Percentiles rank a stretch among this genome's conserved stretches.
Evolutionary conservation across 2,888 invertebrate species (phyloP).

Genomic region (Chymomyza caudatula): DNA sequence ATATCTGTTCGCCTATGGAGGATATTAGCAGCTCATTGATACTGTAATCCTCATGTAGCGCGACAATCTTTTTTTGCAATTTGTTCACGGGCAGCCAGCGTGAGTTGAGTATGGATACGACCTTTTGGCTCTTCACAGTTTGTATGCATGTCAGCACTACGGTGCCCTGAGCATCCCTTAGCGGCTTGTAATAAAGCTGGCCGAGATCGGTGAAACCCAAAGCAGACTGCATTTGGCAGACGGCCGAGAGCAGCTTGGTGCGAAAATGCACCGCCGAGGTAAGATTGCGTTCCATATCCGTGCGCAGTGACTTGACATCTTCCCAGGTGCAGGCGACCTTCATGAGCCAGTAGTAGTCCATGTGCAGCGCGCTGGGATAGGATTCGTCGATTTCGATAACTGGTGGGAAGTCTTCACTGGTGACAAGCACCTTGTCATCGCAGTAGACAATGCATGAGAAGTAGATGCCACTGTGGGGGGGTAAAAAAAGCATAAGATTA

Average conservation of each 20-base stretch:
- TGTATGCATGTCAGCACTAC: conserved; percentile 93
- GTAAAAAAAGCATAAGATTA: conserved; percentile 56
- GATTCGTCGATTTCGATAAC: conserved; percentile 98
- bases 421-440: conserved; percentile 96
- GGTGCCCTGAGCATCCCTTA: conserved; percentile 93
- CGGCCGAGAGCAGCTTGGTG: conserved; percentile 93
- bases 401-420: conserved; percentile 97
- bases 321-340: conserved; percentile 98
- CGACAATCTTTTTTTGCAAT: conserved; percentile 87
- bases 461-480: conserved; percentile 89
- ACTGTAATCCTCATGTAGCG: conserved; percentile 85
- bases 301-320: conserved; percentile 92
- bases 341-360: conserved; percentile 98
- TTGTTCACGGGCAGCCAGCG: conserved; percentile 95
- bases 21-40: conserved; percentile 91
- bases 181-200: conserved; percentile 93
- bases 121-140: conserved; percentile 83
- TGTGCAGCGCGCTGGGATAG: conserved; percentile 93
- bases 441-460: conserved; percentile 95
- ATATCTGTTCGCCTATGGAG: conserved; percentile 89
- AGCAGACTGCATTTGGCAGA: conserved; percentile 94
- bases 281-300: conserved; percentile 95
- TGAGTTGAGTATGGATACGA: conserved; percentile 92
- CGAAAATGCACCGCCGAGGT: conserved; percentile 95
- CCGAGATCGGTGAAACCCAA: conserved; percentile 95